phyloP scores from a whole-genome alignment of 2,113 vertebrate genomes.

The Lathamus discolor region DNA sequence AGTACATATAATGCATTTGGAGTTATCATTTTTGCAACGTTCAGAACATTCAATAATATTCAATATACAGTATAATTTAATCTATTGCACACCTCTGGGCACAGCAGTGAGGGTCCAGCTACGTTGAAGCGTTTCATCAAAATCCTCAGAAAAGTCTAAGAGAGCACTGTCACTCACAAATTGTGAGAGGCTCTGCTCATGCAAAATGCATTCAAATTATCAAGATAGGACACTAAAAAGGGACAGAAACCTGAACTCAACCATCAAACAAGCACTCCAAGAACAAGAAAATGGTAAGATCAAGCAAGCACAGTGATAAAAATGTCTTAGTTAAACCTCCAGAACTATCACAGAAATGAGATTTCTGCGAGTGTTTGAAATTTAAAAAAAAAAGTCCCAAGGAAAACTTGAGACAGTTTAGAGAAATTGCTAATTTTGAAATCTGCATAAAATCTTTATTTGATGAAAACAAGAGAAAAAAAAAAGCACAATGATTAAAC shows the following conservation, averaged over 20 bases:
- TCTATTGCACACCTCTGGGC: background rate
- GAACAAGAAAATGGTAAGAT: background rate
- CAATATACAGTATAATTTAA: background rate
- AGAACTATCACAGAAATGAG: background rate
- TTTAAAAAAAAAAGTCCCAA: background rate
- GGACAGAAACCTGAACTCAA: background rate
- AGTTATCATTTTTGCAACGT: background rate
- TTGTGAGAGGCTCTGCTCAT: background rate
- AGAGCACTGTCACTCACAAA: background rate
- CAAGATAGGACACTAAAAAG: background rate
- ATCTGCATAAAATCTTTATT: background rate
- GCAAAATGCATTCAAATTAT: background rate
- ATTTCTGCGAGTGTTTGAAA: background rate
- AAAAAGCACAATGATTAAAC: background rate
- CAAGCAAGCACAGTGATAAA: background rate
- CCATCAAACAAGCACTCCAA: background rate
- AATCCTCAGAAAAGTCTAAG: background rate
- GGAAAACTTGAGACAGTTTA: background rate
- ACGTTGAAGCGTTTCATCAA: background rate
- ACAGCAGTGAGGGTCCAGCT: background rate
- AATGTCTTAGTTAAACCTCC: background rate
- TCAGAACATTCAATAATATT: background rate
- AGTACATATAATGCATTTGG: background rate
- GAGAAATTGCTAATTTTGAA: background rate
- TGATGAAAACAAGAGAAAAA: background rate